Evolutionary conservation across 2,113 vertebrate genomes (phyloP), one percentile per base, ranked within the genome.

Genomic region (Myiopsitta monachus): DNA sequence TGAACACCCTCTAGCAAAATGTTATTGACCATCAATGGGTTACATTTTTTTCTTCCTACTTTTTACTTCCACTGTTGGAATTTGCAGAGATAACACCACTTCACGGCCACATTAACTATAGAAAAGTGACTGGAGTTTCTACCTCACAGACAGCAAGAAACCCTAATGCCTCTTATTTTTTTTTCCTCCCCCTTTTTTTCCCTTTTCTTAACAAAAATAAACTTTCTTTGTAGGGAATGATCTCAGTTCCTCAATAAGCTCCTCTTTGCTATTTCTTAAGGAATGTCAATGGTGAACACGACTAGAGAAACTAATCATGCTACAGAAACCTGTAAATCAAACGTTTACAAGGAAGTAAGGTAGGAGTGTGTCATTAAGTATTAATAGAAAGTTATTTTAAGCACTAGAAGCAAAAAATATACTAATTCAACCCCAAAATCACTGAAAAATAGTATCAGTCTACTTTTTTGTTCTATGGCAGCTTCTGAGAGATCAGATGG

Each of bases 161-260:
- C 21, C 26, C 21, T 55, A 62, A 74, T 22, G 17, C 17, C 72
- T 31, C 3, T 52, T 90, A n/a, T 88, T 83, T 66, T 43, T 6
- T 11, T 21, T 6, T 6, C 1, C 14, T 59, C 14, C 33, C 14
- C 57, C 7, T 33, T 79, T 31, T 8, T 7, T 1, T 4, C 52
- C 1, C 7, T 74, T 92, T 95, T 87, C 62, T 87, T 95, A 94
- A 62, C 22, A 96, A 96, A 96, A 97, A 97, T 94, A 95, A 89
- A 92, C 44, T 80, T 73, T 86, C 44, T 91, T 78, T 66, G 73
- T 27, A 86, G 81, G 41, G 74, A 92, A 92, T 33, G 21, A 27
- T 69, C 66, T 92, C 54, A 62, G 33, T 18, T 88, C 76, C 81
- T 85, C 74, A 66, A 2, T 28, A 46, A 84, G 13, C 12, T 94